These are phyloP conservation scores for Chiridota heheva DNA, from an alignment of 35 echinoderm and acorn worm species.

Conservation along the genomic window DNA sequence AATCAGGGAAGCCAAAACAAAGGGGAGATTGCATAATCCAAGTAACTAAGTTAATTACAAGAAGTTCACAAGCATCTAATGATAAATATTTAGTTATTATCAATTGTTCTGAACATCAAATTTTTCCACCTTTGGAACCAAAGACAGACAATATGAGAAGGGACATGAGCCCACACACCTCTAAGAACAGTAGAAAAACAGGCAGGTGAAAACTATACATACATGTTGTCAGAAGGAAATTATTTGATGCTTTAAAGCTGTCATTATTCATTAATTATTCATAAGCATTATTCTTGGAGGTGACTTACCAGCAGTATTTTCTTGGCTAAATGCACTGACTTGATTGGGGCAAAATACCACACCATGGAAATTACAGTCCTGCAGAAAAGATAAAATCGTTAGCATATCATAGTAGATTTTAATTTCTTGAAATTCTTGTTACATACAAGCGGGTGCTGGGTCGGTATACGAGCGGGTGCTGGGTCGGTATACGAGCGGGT, in stretches of 20 bases:
- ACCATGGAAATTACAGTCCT: conserved; percentile 81
- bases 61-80: no score
- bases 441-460: background rate
- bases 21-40: no score
- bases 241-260: background rate
- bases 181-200: no score
- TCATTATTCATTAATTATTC: background rate
- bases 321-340: conserved; percentile 32
- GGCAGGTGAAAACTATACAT: no score
- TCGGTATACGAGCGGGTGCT: background rate
- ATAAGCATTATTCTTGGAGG: background rate
- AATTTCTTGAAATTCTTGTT: background rate
- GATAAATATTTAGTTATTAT: background rate
- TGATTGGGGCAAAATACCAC: conserved; percentile 92
- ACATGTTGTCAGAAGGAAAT: background rate
- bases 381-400: background rate
- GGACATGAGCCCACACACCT: no score
- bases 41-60: no score
- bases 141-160: no score
- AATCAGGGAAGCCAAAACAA: no score
- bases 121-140: no score
- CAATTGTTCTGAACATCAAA: background rate
- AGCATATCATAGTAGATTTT: background rate
- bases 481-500: background rate
- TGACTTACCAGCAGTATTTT: conserved; percentile 74